phyloP scores from a whole-genome alignment of 2,797 vertebrate genomes.

The Carcharodon carcharias region DNA sequence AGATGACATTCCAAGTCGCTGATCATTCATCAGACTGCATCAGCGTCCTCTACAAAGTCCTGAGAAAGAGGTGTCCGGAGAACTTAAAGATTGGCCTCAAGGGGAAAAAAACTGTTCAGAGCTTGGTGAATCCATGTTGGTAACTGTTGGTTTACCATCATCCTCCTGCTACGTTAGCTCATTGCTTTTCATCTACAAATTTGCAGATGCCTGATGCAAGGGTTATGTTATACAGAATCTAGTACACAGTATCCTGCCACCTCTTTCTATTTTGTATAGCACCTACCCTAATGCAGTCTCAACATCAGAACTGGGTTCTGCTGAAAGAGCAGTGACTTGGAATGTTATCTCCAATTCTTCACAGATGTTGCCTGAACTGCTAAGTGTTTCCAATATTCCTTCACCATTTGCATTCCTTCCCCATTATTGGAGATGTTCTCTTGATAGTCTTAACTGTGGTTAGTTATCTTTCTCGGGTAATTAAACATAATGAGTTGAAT shows the following conservation, averaged over 20 bases:
- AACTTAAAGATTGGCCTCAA: not conserved
- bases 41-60: too few relatives aligned
- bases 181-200: not conserved
- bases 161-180: not conserved
- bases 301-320: not conserved
- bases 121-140: not conserved
- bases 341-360: not conserved
- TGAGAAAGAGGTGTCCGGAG: not conserved
- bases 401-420: not conserved
- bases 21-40: too few relatives aligned
- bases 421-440: not conserved
- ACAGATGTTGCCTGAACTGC: too few relatives aligned
- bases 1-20: too few relatives aligned
- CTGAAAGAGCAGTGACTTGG: not conserved
- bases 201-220: not conserved
- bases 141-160: not conserved
- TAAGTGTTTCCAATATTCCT: not conserved
- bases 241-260: not conserved
- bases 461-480: not conserved
- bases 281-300: not conserved
- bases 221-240: not conserved
- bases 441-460: not conserved
- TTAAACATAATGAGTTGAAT: not conserved
- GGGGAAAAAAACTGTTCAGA: not conserved
- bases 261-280: not conserved